Base-by-base conservation (phyloP, 2,888 invertebrate species). In the Cremastinae sp. region DNA sequence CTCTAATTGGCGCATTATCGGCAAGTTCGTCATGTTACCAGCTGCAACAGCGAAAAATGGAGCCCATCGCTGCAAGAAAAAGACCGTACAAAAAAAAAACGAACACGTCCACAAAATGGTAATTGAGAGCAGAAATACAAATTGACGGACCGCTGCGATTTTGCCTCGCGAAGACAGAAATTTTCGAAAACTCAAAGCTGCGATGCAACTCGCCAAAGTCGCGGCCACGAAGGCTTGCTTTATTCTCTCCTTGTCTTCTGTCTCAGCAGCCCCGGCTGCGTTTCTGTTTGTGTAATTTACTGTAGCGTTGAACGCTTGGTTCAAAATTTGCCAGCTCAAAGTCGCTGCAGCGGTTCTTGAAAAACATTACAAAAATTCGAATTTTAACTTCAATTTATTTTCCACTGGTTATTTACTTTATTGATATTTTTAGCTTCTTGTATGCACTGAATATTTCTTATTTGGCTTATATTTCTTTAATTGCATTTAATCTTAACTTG, bases 211-310 rank as follows among this genome's bases (percentile, higher is more conserved):
- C 2, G 82, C 71, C 3, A 64, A 20, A 9, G 80, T 75, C 5
- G 83, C 82, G 41, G 66, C 74, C 0, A 79, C 16, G 37, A 83
- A 82, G 1, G 82, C 81, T 18, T 77, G 75, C 45, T 73, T 73
- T 3, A 75, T 73, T 9, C 49, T 35, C 3, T 59, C 37, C 12
- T 58, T 62, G 18, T 72, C 55, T 7, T 55, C 37, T 4, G 49
- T n/a, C 20, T 76, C 53, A 14, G 82, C 78, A 9, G n/a, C 16
- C 5, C 41, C 28, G 41, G 69, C 59, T 0, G 72, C 75, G 41
- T 74, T 79, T 73, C 81, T 78, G 45, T 84, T 83, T 0, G 78
- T 74, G 28, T 83, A 81, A 78, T 83, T 83, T 7, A 84, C 73
- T 14, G 82, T 39, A 3, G 82, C 83, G 58, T 79, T 80, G 37